Percentiles rank a stretch among this genome's conserved stretches.
Conservation (phyloP, 2,113 vertebrate species). For the Heptranchias perlo region DNA sequence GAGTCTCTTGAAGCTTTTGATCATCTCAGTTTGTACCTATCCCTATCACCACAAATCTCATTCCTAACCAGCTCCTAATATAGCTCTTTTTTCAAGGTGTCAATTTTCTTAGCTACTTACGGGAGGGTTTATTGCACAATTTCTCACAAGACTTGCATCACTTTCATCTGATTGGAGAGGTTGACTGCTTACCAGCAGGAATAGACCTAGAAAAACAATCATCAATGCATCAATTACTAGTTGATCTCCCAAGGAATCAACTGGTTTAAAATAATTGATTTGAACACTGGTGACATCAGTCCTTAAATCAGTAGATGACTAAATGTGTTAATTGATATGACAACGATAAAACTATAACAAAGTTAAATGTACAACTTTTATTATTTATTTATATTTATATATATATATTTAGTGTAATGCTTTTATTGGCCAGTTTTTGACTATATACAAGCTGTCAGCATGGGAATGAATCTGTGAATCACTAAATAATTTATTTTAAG, state of each 20-base stretch:
- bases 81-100: neutral
- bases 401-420: no score
- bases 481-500: neutral
- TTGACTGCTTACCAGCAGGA: neutral
- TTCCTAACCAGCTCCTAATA: neutral
- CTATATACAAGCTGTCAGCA: neutral
- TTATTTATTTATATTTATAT: no score
- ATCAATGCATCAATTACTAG: neutral
- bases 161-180: neutral
- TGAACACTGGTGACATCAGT: neutral
- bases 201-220: neutral
- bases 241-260: neutral
- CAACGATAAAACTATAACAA: neutral
- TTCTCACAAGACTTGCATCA: neutral
- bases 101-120: constrained; percentile 21
- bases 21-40: neutral
- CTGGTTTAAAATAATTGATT: neutral
- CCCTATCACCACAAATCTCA: neutral
- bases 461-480: neutral
- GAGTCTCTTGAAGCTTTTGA: neutral
- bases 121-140: neutral
- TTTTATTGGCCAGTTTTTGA: neutral
- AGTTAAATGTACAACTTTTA: no score
- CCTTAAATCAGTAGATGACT: neutral
- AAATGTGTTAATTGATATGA: neutral